phyloP scores from a whole-genome alignment of 2,888 invertebrate species.

The Scaptomyza cyrtandrae region DNA sequence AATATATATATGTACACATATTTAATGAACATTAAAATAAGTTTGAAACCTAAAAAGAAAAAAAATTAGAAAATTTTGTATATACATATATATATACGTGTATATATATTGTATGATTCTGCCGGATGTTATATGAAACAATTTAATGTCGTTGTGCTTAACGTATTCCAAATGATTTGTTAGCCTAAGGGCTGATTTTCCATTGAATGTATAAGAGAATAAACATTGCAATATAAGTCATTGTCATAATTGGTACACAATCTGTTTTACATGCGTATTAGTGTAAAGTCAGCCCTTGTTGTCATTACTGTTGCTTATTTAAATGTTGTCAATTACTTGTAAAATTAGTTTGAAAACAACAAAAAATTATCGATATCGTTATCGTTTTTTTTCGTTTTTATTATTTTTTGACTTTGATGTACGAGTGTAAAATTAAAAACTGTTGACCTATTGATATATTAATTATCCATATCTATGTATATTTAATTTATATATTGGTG shows the following conservation, averaged over 20 bases:
- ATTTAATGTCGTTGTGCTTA: slow-evolving; percentile 71
- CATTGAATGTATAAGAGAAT: slow-evolving; percentile 26
- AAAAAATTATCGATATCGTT: slow-evolving; percentile 7
- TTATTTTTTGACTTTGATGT: slow-evolving; percentile 24
- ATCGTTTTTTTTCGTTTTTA: not conserved
- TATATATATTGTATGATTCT: slow-evolving; percentile 18
- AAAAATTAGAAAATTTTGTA: not conserved
- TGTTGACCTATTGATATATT: slow-evolving; percentile 9
- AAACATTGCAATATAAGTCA: not conserved
- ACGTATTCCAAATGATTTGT: slow-evolving; percentile 70
- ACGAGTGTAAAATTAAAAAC: slow-evolving; percentile 23
- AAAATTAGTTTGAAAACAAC: slow-evolving; percentile 20
- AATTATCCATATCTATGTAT: slow-evolving; percentile 20
- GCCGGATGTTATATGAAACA: slow-evolving; percentile 44
- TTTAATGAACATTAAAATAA: not conserved
- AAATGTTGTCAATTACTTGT: slow-evolving; percentile 47
- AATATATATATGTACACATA: slow-evolving; percentile 6
- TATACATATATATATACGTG: slow-evolving; percentile 4
- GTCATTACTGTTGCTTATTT: slow-evolving; percentile 30
- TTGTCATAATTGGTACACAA: not conserved
- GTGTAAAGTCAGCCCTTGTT: slow-evolving; percentile 12
- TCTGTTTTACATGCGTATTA: slow-evolving; percentile 24
- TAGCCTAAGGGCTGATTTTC: slow-evolving; percentile 43
- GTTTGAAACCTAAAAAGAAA: not conserved
- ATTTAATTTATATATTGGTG: slow-evolving; percentile 52